Evolutionary conservation across 2,888 invertebrate genomes (phyloP), one percentile per base, ranked within the genome.

Genomic region (Stictocephala bisonia): DNA sequence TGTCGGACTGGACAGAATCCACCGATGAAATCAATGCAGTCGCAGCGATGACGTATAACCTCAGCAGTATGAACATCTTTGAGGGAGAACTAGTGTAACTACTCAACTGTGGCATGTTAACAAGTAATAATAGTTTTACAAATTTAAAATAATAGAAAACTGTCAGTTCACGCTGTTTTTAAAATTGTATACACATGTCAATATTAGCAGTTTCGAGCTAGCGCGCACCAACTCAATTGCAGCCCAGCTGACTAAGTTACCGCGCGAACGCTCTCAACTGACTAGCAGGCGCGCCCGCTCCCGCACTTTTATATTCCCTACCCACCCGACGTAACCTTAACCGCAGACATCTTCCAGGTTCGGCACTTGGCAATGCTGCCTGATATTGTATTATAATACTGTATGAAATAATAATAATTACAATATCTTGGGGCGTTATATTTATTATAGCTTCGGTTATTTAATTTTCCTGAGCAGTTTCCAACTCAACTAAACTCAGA

Each of bases 1-100:
- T 73, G 51, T 76, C 76, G 2, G 73, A 70, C 18, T 71, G 74
- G 1, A 76, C 41, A 3, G 51, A 58, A 20, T 48, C 69, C 24
- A 50, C 35, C 15, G 15, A 26, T 4, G 26, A n/a, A 29, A 50
- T 11, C 31, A 35, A 18, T 41, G 67, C 24, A 41, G 67, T 18
- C 18, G 15, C 7, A 6, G 53, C 15, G n/a, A 66, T n/a, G n/a
- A 72, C 40, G 11, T 41, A 31, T 20, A 66, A 41, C 72, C 72
- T 72, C 72, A 72, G 27, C 18, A 72, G 67, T 0, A 72, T 53
- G 29, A 72, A 72, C 67, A 72, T 71, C 18, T 71, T 58, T 44
- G 64, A 44, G 44, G 64, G 64, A 13, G 64, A 64, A 44, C 24
- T 41, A 44, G 64, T 64, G 40, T 40, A 64, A 64, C 64, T 64